Evolutionary conservation across 2,888 invertebrate species (phyloP), one percentile per base, ranked within the genome.

Genomic region (Uropetala carovei): DNA sequence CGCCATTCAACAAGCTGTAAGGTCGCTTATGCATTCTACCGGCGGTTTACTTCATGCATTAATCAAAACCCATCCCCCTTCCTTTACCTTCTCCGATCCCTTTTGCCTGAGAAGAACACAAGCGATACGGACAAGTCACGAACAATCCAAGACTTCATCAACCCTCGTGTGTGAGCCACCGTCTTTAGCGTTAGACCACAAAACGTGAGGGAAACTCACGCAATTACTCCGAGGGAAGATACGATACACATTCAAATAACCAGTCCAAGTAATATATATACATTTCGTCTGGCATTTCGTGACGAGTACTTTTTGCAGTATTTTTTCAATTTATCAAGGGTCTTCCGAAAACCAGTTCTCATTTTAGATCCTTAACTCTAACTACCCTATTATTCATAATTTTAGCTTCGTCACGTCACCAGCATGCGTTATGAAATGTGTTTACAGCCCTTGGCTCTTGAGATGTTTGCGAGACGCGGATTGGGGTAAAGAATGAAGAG

Each of bases 21-120:
- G 64, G 89, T 89, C 89, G 64, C 89, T 89, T 64, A 89, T 89
- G 89, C 16, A 89, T 89, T 89, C 68, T 89, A 64, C 64, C 43
- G 89, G 43, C 60, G 89, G 89, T 11, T 64, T 89, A 43, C 89
- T 89, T 89, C 89, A 89, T 89, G 89, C 89, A 89, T 89, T 89
- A 89, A 89, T 89, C 89, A 89, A 89, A 89, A 64, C 89, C 89
- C 64, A 64, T 64, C 89, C 59, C 27, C n/a, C 13, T 75, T n/a
- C 75, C 75, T 22, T 22, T 75, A 27, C 75, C 75, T 75, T 75
- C 27, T 27, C 75, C 75, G 75, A 75, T 75, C 75, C 75, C 13
- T 75, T 75, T 75, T 68, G 68, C 68, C 68, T 27, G 75, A 22
- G 75, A 75, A 75, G 75, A 75, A 75, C 27, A 75, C 22, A 75